Base-by-base conservation (phyloP, 2,113 vertebrate genomes). In the Paratilapia polleni region DNA sequence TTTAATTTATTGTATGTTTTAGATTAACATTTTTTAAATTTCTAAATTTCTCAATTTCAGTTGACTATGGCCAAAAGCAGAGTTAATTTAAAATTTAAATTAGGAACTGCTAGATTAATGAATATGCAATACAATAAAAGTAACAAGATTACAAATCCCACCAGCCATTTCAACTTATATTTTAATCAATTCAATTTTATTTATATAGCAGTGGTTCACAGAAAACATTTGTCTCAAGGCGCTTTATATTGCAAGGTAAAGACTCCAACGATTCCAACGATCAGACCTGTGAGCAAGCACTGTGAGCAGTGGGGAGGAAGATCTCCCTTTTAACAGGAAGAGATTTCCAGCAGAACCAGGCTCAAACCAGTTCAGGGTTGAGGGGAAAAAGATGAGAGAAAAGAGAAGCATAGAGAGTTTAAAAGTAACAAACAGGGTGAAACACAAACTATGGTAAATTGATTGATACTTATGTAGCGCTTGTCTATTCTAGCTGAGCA, bases 371-470 rank as follows among this genome's bases (percentile, higher is more conserved):
- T 57, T 57, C 13, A 17, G 52, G 52, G n/a, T 7, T 0, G 49
- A 75, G 31, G 5, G 6, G 56, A 58, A 58, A 22, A 24, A 24
- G 7, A 22, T 24, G 36, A 36, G 36, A 36, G 8, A 66, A 66
- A 66, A 6, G 38, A 66, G 41, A 15, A 43, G 38, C 4, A 1
- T 43, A 24, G 2, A 41, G 41, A 66, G 36, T 6, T 15, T 41
- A 15, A 4, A 66, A 66, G n/a, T 24, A 66, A 66, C 36, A 66
- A 66, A 43, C 14, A 0, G 63, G 63, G 63, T n/a, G 24, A 66
- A 66, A 0, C 1, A 6, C 2, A 43, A 64, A 64, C 36, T 64
- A 41, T 24, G 17, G 38, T 22, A 68, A 22, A 24, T 66, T 0
- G 15, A 24, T 10, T 41, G 41, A 4, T 5, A 13, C 12, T 43